These are phyloP conservation scores for Sisyra nigra DNA, from an alignment of 2,888 invertebrate species.

Conservation along the genomic window DNA sequence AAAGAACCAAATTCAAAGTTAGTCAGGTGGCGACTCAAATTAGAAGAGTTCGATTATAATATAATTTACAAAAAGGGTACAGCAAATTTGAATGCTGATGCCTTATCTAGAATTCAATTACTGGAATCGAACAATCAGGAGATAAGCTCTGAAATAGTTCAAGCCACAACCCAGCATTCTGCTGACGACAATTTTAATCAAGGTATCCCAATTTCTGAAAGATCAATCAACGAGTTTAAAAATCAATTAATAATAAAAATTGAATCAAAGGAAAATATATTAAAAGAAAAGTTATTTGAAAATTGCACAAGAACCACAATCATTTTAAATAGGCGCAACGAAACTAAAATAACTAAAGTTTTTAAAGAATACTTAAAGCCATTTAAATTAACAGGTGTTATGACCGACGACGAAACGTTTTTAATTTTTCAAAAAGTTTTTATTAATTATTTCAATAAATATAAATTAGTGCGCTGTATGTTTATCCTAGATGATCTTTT, in stretches of 20 bases:
- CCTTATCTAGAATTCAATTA: too few species aligned
- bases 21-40: slow-evolving; percentile 17
- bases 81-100: too few species aligned
- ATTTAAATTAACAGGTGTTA: not conserved
- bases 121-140: slow-evolving; percentile 4
- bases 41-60: too few species aligned
- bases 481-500: not conserved
- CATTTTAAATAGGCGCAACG: too few species aligned
- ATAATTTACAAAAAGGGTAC: too few species aligned
- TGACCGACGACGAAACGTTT: not conserved
- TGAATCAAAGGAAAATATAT: not conserved
- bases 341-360: not conserved
- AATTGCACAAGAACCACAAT: not conserved
- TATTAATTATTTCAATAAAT: not conserved
- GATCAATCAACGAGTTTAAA: not conserved
- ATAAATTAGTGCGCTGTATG: not conserved
- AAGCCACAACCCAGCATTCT: not conserved
- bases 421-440: not conserved
- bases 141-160: not conserved
- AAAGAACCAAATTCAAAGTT: slow-evolving; percentile 17
- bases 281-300: not conserved
- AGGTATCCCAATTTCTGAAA: slow-evolving; percentile 2
- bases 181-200: not conserved
- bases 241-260: not conserved
- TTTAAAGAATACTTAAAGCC: not conserved